Evolutionary conservation across 2,888 invertebrate species (phyloP), one percentile per base, ranked within the genome.

Genomic region (Mythimna pallens): DNA sequence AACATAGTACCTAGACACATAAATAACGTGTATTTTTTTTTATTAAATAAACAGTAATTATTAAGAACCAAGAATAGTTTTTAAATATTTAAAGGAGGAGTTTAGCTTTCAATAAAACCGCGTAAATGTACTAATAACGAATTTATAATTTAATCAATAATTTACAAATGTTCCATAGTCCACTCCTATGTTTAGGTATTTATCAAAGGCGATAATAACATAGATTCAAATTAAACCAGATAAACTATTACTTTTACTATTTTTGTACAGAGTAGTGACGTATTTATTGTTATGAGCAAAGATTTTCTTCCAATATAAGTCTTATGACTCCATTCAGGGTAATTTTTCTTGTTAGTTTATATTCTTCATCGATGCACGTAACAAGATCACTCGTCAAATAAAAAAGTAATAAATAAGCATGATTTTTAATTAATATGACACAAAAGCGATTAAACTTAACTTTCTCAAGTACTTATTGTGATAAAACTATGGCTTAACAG

Each of bases 71-170:
- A 17, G 0, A 40, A 20, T 17, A 22, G n/a, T 61, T 14, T 14
- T 25, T 17, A 17, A 30, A 25, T 47, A 12, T 6, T n/a, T 0
- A 54, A 9, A 1, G 1, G 9, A 36, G 25, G 40, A 71, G 3
- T 57, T 43, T 10, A 17, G 47, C n/a, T 65, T 20, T n/a, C 0
- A 81, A 89, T 88, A 85, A 92, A 92, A 90, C 79, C 78, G 73
- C 73, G 43, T 71, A 72, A 43, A 74, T 89, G 83, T 88, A 89
- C 92, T 93, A 92, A 88, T 90, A 92, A 92, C 89, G 89, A 89
- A 91, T 92, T 89, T 92, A 92, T 93, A 93, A 92, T 93, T 91
- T 90, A 91, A 88, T 92, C 84, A 90, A 90, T 92, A 92, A 90
- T 92, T 90, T 92, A 92, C 91, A 92, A 86, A 88, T 89, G 87